Base-by-base conservation (phyloP, 2,888 invertebrate species). In the Pelosia muscerda region DNA sequence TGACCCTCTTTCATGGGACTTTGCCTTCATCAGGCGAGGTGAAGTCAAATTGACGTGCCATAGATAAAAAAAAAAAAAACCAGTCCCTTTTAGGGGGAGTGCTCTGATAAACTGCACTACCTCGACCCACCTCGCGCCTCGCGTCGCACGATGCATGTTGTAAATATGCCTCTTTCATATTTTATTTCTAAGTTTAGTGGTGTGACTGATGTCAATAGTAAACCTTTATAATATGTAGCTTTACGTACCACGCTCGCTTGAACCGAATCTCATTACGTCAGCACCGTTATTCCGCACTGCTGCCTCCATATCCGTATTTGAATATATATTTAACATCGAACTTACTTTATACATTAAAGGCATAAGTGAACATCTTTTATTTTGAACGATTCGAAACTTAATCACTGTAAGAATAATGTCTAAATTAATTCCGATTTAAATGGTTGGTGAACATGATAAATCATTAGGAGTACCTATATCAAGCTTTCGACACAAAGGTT, bases 211-310 rank as follows among this genome's bases (percentile, higher is more conserved):
- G n/a, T 49, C 49, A n/a, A 49, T 49, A 49, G 49, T 49, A n/a
- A 22, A 13, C 25, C 54, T 55, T 11, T 55, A 55, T 22, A 4
- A 25, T 23, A 55, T 25, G 13, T 25, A 55, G 6, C 26, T 15
- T 42, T 26, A 38, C 54, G 22, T 26, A 25, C 25, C 22, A 61
- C 28, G 62, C 25, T 54, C 61, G 61, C 57, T 58, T 66, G 53
- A 56, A 60, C 63, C 60, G 63, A 73, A 68, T 70, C 63, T 66
- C 70, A 70, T 73, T 73, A 67, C 70, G 34, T 59, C 58, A 60
- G 63, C 28, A 31, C 63, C 65, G 65, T 70, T 70, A 65, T 67
- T 70, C 65, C 68, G 63, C 60, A 6, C 63, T 49, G 65, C 54
- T 70, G 56, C 70, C 60, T 70, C 56, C 65, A 57, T 65, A 69